Percentiles rank a stretch among this genome's conserved stretches.
phyloP scores from a whole-genome alignment of 1,140 invertebrate species.

The Drosophila pandora region DNA sequence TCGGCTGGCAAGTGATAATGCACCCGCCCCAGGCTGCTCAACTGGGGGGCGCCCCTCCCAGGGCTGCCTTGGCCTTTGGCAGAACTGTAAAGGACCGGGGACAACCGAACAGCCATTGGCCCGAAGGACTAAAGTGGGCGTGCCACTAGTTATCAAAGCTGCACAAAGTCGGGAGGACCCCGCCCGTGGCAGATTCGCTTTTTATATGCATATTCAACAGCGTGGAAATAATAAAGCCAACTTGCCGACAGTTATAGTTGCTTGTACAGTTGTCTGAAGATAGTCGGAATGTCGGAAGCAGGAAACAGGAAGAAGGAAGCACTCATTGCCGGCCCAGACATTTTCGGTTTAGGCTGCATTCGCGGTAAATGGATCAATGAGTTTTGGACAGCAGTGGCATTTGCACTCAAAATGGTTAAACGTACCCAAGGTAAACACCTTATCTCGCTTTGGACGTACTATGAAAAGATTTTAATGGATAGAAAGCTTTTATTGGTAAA shows the following conservation, averaged over 20 bases:
- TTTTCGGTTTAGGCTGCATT: not conserved
- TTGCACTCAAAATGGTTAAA: not conserved
- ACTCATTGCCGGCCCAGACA: conserved; percentile 64
- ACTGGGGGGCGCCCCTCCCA: not conserved
- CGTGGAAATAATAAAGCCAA: conserved; percentile 82
- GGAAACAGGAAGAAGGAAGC: conserved; percentile 64
- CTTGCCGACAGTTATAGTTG: conserved; percentile 76
- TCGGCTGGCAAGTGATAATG: conserved; percentile 64
- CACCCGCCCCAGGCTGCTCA: conserved; percentile 36
- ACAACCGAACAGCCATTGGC: conserved; percentile 9
- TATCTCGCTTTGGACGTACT: no score
- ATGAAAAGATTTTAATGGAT: no score
- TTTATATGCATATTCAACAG: conserved; percentile 78
- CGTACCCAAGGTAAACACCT: no score
- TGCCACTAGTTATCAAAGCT: conserved; percentile 61
- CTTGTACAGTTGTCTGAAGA: conserved; percentile 64
- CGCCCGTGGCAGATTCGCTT: conserved; percentile 7
- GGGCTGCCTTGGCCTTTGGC: conserved; percentile 35
- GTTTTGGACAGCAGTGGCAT: not conserved
- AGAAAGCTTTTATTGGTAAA: no score
- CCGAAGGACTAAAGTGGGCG: conserved; percentile 32
- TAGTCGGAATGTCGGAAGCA: conserved; percentile 41
- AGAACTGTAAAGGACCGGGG: conserved; percentile 14
- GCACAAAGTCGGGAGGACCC: conserved; percentile 29
- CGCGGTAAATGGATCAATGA: conserved; percentile 25